Percentiles rank a stretch among this genome's conserved stretches.
These are phyloP conservation scores for Aselliscus stoliczkanus DNA, from an alignment of 2,797 vertebrate genomes.

Conservation along the genomic window DNA sequence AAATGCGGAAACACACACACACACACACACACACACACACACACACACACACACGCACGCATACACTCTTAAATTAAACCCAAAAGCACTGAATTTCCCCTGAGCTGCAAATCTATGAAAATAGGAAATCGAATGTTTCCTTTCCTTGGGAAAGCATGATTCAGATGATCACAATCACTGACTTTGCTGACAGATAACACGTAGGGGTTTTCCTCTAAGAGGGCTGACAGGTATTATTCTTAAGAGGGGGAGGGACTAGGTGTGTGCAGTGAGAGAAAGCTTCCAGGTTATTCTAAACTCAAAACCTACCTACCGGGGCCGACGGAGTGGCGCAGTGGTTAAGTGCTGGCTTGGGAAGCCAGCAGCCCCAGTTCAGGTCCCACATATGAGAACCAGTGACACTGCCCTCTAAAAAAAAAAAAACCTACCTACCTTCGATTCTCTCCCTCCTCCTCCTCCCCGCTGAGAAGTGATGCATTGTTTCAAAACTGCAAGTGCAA, in stretches of 20 bases:
- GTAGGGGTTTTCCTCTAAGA: neutral
- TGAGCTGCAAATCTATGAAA: constrained; percentile 12
- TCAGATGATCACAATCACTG: neutral
- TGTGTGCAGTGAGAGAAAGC: neutral
- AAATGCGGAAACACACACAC: neutral
- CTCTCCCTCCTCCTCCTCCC: neutral
- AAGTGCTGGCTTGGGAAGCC: too few relatives aligned
- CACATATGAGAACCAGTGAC: too few relatives aligned
- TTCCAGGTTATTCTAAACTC: neutral
- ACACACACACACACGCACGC: neutral
- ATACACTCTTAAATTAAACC: too few relatives aligned
- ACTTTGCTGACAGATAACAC: neutral
- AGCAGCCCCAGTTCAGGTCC: too few relatives aligned
- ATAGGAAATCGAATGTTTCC: constrained; percentile 52
- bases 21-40: neutral
- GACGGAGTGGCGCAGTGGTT: too few relatives aligned
- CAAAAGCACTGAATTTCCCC: constrained; percentile 22
- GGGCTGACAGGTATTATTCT: neutral
- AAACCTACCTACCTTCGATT: neutral
- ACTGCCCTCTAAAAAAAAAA: too few relatives aligned
- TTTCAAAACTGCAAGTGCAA: neutral
- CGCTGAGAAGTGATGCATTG: neutral
- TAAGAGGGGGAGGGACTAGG: rapidly evolving
- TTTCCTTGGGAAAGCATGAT: constrained; percentile 50
- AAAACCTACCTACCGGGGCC: neutral